Evolutionary conservation across 2,113 vertebrate species (phyloP).

Genomic region (Sitta europaea): DNA sequence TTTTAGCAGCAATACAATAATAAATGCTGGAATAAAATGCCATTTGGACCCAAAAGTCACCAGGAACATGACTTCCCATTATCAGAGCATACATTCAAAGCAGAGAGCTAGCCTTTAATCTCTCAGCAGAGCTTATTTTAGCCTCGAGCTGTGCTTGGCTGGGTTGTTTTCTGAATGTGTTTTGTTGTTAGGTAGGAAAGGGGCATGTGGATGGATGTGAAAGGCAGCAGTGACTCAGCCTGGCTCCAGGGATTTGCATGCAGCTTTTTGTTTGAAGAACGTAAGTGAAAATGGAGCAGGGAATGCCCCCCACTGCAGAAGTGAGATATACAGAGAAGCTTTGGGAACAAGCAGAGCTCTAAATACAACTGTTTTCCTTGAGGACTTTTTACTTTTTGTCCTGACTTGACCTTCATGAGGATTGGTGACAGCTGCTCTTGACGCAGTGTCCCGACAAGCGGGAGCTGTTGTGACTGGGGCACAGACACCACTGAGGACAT

Average conservation of each 20-base stretch:
- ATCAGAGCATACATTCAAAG: not conserved
- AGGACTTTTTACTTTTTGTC: constrained; percentile 7
- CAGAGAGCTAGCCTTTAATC: constrained; percentile 40
- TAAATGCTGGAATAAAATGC: not conserved
- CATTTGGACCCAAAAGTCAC: not conserved
- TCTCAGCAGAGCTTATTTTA: constrained; percentile 46
- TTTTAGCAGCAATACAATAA: not conserved
- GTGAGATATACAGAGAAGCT: not conserved
- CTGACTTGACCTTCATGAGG: constrained; percentile 8
- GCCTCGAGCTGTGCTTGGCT: constrained; percentile 16
- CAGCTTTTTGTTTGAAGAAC: not conserved
- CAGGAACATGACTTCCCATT: not conserved
- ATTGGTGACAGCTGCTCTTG: constrained; percentile 51
- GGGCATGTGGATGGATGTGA: not conserved
- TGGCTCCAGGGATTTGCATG: not conserved
- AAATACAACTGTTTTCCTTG: not conserved
- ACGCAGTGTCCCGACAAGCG: constrained; percentile 1
- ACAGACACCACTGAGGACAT: not conserved
- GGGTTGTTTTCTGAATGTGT: constrained; percentile 23
- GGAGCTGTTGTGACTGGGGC: not conserved
- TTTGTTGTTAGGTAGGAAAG: constrained; percentile 42
- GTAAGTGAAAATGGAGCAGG: not conserved
- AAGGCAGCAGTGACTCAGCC: constrained; percentile 42
- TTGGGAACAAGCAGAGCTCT: not conserved
- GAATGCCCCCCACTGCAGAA: not conserved